phyloP scores from a whole-genome alignment of 2,888 invertebrate species.

The Galerucella pusilla region DNA sequence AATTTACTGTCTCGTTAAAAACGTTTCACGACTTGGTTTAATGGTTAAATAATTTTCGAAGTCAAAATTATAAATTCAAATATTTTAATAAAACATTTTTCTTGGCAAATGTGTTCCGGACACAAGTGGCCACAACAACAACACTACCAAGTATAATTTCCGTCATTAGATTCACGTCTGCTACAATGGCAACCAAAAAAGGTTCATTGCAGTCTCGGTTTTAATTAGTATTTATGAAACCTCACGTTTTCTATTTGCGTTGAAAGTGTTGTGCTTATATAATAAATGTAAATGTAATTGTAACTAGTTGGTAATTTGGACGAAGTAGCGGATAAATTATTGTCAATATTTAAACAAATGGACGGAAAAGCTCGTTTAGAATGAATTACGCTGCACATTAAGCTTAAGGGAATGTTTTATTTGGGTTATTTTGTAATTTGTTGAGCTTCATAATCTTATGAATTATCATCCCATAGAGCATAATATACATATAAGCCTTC shows the following conservation, averaged over 20 bases:
- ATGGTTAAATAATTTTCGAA: neutral
- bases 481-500: neutral
- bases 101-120: conserved; percentile 27
- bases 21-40: neutral
- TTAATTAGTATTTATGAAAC: conserved; percentile 57
- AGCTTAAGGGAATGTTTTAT: conserved; percentile 18
- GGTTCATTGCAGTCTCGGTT: conserved; percentile 45
- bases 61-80: neutral
- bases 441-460: neutral
- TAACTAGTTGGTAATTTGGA: conserved; percentile 52
- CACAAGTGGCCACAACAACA: conserved; percentile 33
- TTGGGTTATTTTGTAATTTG: neutral
- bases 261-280: conserved; percentile 48
- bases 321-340: conserved; percentile 51
- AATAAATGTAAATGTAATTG: conserved; percentile 54
- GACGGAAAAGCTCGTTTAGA: conserved; percentile 28
- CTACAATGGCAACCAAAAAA: conserved; percentile 50
- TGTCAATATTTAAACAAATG: conserved; percentile 37
- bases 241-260: conserved; percentile 48
- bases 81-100: conserved; percentile 22
- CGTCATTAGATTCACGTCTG: conserved; percentile 48
- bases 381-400: conserved; percentile 14
- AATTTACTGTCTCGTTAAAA: neutral
- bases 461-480: neutral
- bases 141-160: conserved; percentile 43